Base-by-base conservation (phyloP, 2,888 invertebrate species). In the Noctua comes region DNA sequence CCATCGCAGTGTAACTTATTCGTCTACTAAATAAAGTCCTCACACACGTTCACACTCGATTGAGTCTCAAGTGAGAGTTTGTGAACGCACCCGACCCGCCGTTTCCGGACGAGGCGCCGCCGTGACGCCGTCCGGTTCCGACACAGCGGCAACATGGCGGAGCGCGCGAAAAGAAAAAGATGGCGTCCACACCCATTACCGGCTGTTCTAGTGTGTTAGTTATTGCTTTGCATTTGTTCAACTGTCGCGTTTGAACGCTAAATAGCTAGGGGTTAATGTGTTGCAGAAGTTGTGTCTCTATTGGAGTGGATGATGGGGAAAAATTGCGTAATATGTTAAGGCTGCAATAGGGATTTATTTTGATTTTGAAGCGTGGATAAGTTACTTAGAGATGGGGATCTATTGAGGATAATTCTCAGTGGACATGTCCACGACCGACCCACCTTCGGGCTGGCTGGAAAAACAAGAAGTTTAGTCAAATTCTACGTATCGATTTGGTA, bases 81-180 rank as follows among this genome's bases (percentile, higher is more conserved):
- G 90, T 88, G 93, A 92, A 91, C 92, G 93, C 92, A 90, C 91
- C 92, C 92, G 93, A 92, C 92, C 91, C 92, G 91, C 89, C 91
- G 93, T 93, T 93, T 93, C 93, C 94, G 92, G 90, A 84, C 86
- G 89, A 91, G 95, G 95, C 95, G 95, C 94, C 95, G 94, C 83
- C 88, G 83, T 90, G 95, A 92, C 95, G 95, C 95, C 95, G 95
- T 93, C 95, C 95, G 94, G 93, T 93, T 89, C 91, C 91, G 90
- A 89, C 89, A 85, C 76, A 86, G 85, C 82, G 88, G 89, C 84
- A 89, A 88, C 86, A 91, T 90, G 89, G 90, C 88, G 85, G 88
- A 85, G 74, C 85, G 90, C 89, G 91, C 89, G 91, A 91, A 91
- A 90, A 92, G 92, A 91, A 93, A 93, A 92, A 92, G 92, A 91